These are phyloP conservation scores for Paraplagusia blochii DNA, from an alignment of 2,113 vertebrate genomes.

Conservation along the genomic window DNA sequence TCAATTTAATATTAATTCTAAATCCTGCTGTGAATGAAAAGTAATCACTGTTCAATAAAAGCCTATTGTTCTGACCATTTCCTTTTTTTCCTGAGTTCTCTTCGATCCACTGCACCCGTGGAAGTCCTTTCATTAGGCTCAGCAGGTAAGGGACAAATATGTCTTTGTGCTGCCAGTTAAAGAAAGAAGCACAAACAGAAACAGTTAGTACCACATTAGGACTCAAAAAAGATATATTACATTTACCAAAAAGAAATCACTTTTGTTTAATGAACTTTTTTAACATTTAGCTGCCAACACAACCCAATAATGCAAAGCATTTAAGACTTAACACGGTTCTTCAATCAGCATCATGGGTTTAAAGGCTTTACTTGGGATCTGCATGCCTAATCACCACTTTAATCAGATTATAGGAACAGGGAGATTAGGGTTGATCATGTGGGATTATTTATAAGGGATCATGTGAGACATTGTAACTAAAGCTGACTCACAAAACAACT, in stretches of 20 bases:
- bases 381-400: slow-evolving; percentile 38
- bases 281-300: slow-evolving; percentile 2
- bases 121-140: slow-evolving; percentile 87
- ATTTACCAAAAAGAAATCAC: background rate
- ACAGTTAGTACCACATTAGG: background rate
- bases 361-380: slow-evolving; percentile 36
- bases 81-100: slow-evolving; percentile 86
- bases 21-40: slow-evolving; percentile 6
- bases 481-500: background rate
- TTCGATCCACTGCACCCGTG: slow-evolving; percentile 94
- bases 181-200: slow-evolving; percentile 41
- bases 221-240: background rate
- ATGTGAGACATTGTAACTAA: slow-evolving; percentile 5
- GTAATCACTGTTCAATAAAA: slow-evolving; percentile 19
- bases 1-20: background rate
- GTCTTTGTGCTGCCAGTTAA: slow-evolving; percentile 87
- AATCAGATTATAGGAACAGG: slow-evolving; percentile 51
- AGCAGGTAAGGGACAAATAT: slow-evolving; percentile 88
- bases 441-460: slow-evolving; percentile 26
- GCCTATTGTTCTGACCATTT: slow-evolving; percentile 78
- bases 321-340: slow-evolving; percentile 3
- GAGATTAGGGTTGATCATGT: slow-evolving; percentile 23
- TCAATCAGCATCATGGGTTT: slow-evolving; percentile 38
- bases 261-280: background rate
- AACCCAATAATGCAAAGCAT: background rate